Percentiles rank a stretch among this genome's conserved stretches.
Conservation (phyloP, 2,888 invertebrate genomes). For the Xylota segnis region DNA sequence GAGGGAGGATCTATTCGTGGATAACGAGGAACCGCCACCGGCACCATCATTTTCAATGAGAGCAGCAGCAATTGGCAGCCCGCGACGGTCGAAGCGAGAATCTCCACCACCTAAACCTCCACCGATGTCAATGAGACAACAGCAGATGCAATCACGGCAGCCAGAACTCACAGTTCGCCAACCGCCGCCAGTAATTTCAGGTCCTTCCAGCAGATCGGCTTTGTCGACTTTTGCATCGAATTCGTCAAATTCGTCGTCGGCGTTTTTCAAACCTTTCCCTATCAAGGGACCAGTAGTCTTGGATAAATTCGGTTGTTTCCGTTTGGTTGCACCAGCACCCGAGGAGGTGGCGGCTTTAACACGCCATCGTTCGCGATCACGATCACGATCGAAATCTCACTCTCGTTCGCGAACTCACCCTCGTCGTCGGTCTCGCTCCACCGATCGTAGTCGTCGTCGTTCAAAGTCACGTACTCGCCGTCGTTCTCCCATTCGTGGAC, state of each 20-base stretch:
- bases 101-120: constrained; percentile 79
- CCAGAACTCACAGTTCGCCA: not conserved
- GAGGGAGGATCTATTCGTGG: constrained; percentile 21
- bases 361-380: constrained; percentile 76
- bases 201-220: not conserved
- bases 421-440: constrained; percentile 72
- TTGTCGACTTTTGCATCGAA: constrained; percentile 28
- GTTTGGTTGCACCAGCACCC: constrained; percentile 87
- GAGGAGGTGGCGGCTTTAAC: constrained; percentile 48
- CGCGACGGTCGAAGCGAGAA: constrained; percentile 46
- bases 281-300: constrained; percentile 86
- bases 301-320: constrained; percentile 90
- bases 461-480: constrained; percentile 70
- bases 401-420: constrained; percentile 76
- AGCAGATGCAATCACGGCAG: constrained; percentile 3
- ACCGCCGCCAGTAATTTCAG: constrained; percentile 14
- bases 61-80: constrained; percentile 2
- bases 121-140: constrained; percentile 44
- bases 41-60: constrained; percentile 72
- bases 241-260: constrained; percentile 27
- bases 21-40: constrained; percentile 67
- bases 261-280: constrained; percentile 79
- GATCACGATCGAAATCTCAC: constrained; percentile 65
- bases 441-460: constrained; percentile 50
- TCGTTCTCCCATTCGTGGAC: constrained; percentile 20